Evolutionary conservation across 2,797 vertebrate species (phyloP).

Genomic region (Macroramphosus scolopax): DNA sequence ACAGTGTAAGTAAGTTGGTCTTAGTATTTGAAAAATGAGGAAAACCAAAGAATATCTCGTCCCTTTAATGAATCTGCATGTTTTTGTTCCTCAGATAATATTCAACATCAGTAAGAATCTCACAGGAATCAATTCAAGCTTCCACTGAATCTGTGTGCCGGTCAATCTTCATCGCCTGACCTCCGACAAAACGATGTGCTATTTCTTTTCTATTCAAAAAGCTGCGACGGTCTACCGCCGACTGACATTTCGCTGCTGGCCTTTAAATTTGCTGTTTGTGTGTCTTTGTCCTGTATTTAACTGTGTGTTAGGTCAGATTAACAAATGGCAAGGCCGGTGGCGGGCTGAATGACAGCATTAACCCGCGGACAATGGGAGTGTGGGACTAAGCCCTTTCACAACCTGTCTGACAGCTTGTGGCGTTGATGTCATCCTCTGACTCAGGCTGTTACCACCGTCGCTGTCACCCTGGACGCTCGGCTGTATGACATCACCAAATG

Average conservation of each 20-base stretch:
- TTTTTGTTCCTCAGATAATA: too few relatives aligned
- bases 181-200: slow-evolving; percentile 46
- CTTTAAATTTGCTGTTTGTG: slow-evolving; percentile 68
- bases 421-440: slow-evolving; percentile 80
- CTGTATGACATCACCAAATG: slow-evolving; percentile 68
- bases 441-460: slow-evolving; percentile 70
- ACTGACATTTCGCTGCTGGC: slow-evolving; percentile 54
- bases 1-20: neutral
- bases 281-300: slow-evolving; percentile 70
- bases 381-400: slow-evolving; percentile 70
- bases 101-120: too few relatives aligned
- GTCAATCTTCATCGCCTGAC: slow-evolving; percentile 49
- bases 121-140: slow-evolving; percentile 23
- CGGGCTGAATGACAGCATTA: slow-evolving; percentile 79
- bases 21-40: neutral
- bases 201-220: slow-evolving; percentile 52
- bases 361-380: slow-evolving; percentile 73
- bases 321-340: slow-evolving; percentile 67
- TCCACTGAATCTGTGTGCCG: slow-evolving; percentile 24
- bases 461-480: slow-evolving; percentile 68
- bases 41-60: neutral
- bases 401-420: slow-evolving; percentile 72
- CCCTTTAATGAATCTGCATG: too few relatives aligned
- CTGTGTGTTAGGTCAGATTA: slow-evolving; percentile 79
- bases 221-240: slow-evolving; percentile 51